Base-by-base conservation (phyloP, 1,140 invertebrate species). In the Pseudomyrmex pallidus region DNA sequence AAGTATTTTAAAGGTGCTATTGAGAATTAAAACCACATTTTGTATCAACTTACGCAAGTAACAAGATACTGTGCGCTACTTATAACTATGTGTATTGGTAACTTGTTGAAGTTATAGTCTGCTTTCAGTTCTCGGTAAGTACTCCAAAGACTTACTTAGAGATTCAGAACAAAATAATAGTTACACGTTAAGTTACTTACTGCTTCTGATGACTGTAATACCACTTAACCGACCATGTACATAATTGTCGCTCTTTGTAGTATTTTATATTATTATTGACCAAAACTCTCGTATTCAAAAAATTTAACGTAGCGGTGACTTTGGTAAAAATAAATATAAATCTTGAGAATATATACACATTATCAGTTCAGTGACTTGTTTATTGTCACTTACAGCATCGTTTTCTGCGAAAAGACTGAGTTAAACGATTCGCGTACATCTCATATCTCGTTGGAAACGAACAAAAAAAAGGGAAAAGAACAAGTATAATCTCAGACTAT, bases 371-470 rank as follows among this genome's bases (percentile, higher is more conserved):
- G 13, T 17, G 9, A 72, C 15, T 22, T 46, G 15, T 48, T 9
- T 25, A 59, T 25, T 15, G 2, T 70, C 17, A 48, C 17, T 70
- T 17, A 22, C 20, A 35, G 35, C 1, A 35, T 35, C 4, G 4
- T 35, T 35, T 35, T 35, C 5, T 35, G 35, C 4, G 4, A 35
- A 22, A 7, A 68, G 56, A 35, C 9, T 44, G 20, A 5, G 44
- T 22, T 59, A 50, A 70, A 46, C 59, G 20, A 80, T 70, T 80
- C 54, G 0, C 44, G 50, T 20, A 20, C 59, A 57, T 9, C 2
- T 35, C 8, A 15, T 25, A 59, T 68, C 15, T 80, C 59, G 35
- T 70, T 56, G 20, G 44, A 2, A 59, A 59, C 7, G 20, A 7
- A 3, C n/a, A 25, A 25, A 15, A 1, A 2, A 62, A 10, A 48